These are phyloP conservation scores for Drosophila lacicola DNA, from an alignment of 2,888 invertebrate genomes.

Conservation along the genomic window DNA sequence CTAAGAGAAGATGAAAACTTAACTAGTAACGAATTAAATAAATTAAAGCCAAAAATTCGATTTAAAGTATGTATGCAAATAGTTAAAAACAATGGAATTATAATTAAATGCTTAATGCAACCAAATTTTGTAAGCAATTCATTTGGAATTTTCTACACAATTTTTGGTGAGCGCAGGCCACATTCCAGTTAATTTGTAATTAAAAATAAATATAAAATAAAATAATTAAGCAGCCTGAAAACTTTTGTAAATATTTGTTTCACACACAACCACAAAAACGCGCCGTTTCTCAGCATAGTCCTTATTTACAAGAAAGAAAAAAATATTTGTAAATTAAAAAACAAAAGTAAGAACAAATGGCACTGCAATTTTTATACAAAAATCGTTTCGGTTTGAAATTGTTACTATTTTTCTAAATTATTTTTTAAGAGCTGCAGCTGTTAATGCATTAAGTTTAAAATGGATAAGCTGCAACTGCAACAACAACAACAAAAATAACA, in stretches of 20 bases:
- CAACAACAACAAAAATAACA: slow-evolving; percentile 9
- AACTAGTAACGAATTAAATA: slow-evolving; percentile 27
- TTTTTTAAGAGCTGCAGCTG: slow-evolving; percentile 59
- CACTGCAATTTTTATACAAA: slow-evolving; percentile 66
- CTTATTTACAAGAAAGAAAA: slow-evolving; percentile 31
- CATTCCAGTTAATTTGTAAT: slow-evolving; percentile 56
- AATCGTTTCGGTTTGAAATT: slow-evolving; percentile 64
- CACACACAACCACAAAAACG: slow-evolving; percentile 31
- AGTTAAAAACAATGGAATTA: slow-evolving; percentile 29
- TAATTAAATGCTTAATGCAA: slow-evolving; percentile 40
- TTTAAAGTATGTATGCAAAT: slow-evolving; percentile 31
- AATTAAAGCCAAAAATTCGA: slow-evolving; percentile 49
- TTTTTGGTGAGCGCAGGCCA: slow-evolving; percentile 45
- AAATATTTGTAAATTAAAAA: slow-evolving; percentile 16
- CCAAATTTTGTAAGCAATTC: slow-evolving; percentile 61
- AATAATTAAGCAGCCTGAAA: slow-evolving; percentile 7
- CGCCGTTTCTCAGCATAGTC: slow-evolving; percentile 34
- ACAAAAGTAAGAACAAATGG: slow-evolving; percentile 40
- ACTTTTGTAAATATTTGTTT: slow-evolving; percentile 78
- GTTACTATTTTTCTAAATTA: slow-evolving; percentile 67
- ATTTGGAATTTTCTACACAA: slow-evolving; percentile 45
- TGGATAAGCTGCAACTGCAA: slow-evolving; percentile 17
- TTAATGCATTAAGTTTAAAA: slow-evolving; percentile 48
- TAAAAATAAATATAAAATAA: slow-evolving; percentile 1
- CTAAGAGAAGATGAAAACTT: slow-evolving; percentile 20